Evolutionary conservation across 2,888 invertebrate species (phyloP), one percentile per base, ranked within the genome.

Genomic region (Prenolepis imparis): DNA sequence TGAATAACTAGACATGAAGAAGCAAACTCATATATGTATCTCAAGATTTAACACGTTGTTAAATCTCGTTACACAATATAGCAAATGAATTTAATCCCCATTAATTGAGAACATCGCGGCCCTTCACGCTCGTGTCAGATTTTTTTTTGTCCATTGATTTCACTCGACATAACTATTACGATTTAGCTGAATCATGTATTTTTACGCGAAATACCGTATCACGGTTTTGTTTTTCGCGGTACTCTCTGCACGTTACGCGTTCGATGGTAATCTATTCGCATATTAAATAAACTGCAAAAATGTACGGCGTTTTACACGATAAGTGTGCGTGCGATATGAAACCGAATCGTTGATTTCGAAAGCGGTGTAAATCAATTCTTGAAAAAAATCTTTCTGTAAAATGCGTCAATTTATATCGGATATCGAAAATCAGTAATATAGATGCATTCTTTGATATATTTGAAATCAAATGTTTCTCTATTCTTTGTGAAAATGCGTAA

Each of bases 41-140:
- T 73, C 66, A 78, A 80, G 72, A 88, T 81, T 81, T 84, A 84
- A 86, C 85, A 82, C 77, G 59, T 84, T 82, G 84, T 84, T 36
- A 36, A 36, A 83, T 88, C 36, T 80, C 82, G 87, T 86, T 81
- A 87, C 6, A 3, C 48, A 88, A 85, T 87, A 87, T 84, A 82
- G 84, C 83, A 81, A 86, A 80, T 83, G 82, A 84, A 82, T 83
- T 52, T 87, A 90, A 90, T 88, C 84, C 78, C 84, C 84, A 86
- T 87, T 87, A 90, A 90, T 88, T 86, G 86, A 84, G 81, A 86
- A 84, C 82, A 89, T 90, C 77, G 68, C 80, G 84, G 72, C 78
- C 78, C 75, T 85, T 81, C 84, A 77, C 80, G 78, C 67, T 84
- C 73, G 80, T 84, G 84, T 83, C 66, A 44, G 44, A 44, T 61